These are phyloP conservation scores for Epirrhoe tristata DNA, from an alignment of 2,888 invertebrate species.

Conservation along the genomic window DNA sequence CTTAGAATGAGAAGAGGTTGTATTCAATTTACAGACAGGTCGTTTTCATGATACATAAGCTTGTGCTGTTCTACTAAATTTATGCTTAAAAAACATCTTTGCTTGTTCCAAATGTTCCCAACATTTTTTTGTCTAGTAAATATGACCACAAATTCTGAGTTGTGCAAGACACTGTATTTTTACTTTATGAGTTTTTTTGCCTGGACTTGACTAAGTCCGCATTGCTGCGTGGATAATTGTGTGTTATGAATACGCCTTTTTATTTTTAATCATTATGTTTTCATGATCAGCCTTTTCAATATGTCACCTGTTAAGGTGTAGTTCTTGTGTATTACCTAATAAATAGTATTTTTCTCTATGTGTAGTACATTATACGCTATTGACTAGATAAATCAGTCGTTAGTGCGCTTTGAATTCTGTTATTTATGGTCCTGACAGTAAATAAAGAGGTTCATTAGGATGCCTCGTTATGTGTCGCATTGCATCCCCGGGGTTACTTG, in stretches of 20 bases:
- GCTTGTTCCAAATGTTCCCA: slow-evolving; percentile 34
- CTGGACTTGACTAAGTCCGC: too few relatives aligned
- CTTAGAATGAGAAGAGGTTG: slow-evolving; percentile 44
- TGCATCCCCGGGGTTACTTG: slow-evolving; percentile 26
- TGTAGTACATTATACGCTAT: slow-evolving; percentile 38
- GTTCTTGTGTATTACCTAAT: too few relatives aligned
- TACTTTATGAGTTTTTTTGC: too few relatives aligned
- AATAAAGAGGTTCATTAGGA: slow-evolving; percentile 68
- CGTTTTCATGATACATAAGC: slow-evolving; percentile 68
- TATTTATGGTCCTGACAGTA: slow-evolving; percentile 61
- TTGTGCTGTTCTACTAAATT: slow-evolving; percentile 58
- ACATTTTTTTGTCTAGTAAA: neutral
- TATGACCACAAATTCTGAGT: too few relatives aligned
- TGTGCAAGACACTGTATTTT: too few relatives aligned
- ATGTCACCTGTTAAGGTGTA: neutral
- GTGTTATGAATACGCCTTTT: too few relatives aligned
- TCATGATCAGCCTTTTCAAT: too few relatives aligned
- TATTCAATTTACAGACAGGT: slow-evolving; percentile 69
- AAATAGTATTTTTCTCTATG: too few relatives aligned
- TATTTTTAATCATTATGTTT: too few relatives aligned
- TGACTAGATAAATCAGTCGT: slow-evolving; percentile 60
- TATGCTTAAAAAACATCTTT: slow-evolving; percentile 56
- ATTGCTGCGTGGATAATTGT: too few relatives aligned
- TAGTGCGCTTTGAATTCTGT: slow-evolving; percentile 66
- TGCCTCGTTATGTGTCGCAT: slow-evolving; percentile 39